Base-by-base conservation (phyloP, 2,888 invertebrate species). In the Dastarcus helophoroides region DNA sequence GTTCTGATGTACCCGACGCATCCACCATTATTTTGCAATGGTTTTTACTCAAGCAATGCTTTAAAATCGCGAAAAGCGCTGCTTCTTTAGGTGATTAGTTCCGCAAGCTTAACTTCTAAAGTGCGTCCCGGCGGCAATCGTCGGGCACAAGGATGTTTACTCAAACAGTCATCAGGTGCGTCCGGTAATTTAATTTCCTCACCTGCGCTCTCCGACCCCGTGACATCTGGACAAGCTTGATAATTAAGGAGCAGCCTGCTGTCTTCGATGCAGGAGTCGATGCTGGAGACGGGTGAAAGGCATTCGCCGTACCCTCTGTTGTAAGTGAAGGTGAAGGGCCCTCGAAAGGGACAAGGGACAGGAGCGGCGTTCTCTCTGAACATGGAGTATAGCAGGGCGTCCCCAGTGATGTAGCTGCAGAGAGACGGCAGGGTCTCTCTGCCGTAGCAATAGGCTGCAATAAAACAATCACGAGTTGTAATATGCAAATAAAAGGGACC, bases 191-290 rank as follows among this genome's bases (percentile, higher is more conserved):
- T n/a, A n/a, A n/a, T 23, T 21, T 22, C 44, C 64, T 63, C 63
- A 89, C 90, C 85, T 51, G 88, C 83, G 58, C 88, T 89, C 57
- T 91, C 91, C 1, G 90, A 85, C 29, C 84, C 88, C 43, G 78
- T 75, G 4, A 91, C 81, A 62, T 91, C 90, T 9, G 88, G 88
- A 58, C 94, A 94, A 4, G 90, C 90, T 59, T 91, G 90, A 62
- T 90, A 93, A 61, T 83, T 83, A 53, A 94, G 78, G 43, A 91
- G 71, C 31, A 93, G 69, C 43, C 85, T 72, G 41, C 88, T 89
- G 53, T 90, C 85, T 59, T 93, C 90, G 1, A 91, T 91, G 62
- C 93, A 94, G 51, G 86, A 84, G 61, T 91, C 91, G 47, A 93
- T 85, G 45, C 86, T 86, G 26, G 91, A 91, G 30, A 82, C 79